These are phyloP conservation scores for Ceriagrion tenellum DNA, from an alignment of 2,888 invertebrate species.

Conservation along the genomic window DNA sequence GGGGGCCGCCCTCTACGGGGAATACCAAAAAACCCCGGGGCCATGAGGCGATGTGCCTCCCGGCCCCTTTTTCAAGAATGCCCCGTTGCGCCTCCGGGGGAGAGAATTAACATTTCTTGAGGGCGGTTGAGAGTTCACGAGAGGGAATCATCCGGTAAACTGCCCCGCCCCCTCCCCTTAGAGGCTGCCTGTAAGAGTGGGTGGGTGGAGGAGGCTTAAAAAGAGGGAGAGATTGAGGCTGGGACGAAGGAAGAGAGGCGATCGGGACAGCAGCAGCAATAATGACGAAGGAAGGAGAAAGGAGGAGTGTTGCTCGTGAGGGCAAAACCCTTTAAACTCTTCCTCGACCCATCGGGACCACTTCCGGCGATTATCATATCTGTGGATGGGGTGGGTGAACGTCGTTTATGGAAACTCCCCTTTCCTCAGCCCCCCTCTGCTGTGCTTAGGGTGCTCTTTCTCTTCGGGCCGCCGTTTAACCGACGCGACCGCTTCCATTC, in stretches of 20 bases:
- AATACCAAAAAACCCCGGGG: too few species aligned
- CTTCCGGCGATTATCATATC: slow-evolving; percentile 64
- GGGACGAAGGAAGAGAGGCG: too few species aligned
- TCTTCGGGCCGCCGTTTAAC: neutral
- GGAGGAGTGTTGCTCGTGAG: too few species aligned
- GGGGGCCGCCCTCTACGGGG: too few species aligned
- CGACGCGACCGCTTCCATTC: too few species aligned
- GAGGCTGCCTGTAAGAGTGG: neutral
- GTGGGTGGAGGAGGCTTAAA: neutral
- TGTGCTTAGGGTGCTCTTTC: neutral
- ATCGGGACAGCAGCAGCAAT: neutral
- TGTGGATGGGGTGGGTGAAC: neutral
- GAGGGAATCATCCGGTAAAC: neutral
- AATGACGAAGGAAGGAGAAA: neutral
- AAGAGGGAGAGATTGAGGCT: too few species aligned
- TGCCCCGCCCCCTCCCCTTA: too few species aligned
- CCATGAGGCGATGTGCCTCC: too few species aligned
- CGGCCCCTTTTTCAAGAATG: neutral
- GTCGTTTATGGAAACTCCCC: neutral
- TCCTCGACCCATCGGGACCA: neutral
- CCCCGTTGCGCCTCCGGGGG: slow-evolving; percentile 47
- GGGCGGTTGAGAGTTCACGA: neutral
- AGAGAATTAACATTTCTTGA: slow-evolving; percentile 53
- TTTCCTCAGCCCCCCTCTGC: neutral
- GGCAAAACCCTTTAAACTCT: neutral